These are phyloP conservation scores for Sinocyclocheilus rhinocerous DNA, from an alignment of 2,113 vertebrate genomes.

Conservation along the genomic window DNA sequence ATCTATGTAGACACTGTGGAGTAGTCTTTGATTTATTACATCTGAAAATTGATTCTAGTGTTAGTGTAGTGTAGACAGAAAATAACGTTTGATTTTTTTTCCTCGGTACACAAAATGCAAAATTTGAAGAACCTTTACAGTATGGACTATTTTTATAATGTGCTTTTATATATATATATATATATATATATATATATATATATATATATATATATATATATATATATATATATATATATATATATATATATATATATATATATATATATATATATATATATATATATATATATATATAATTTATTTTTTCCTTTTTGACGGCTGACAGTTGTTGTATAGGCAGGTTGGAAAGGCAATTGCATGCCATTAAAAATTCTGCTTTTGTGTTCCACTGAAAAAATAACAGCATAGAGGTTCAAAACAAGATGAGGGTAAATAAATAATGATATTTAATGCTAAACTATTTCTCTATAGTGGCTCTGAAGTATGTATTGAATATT, in stretches of 20 bases:
- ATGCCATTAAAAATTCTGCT: neutral
- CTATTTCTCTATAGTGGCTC: too few species aligned
- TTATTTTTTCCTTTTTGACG: neutral
- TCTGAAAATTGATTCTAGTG: neutral
- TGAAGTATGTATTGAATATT: neutral
- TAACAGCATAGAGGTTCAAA: neutral
- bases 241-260: too few species aligned
- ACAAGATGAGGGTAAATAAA: neutral
- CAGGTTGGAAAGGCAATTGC: too few species aligned
- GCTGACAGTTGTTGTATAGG: too few species aligned
- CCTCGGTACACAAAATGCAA: too few species aligned
- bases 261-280: too few species aligned
- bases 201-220: too few species aligned
- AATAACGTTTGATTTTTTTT: neutral
- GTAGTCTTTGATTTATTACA: neutral
- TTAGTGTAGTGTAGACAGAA: neutral
- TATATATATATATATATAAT: too few species aligned
- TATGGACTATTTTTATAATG: neutral
- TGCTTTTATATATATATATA: too few species aligned
- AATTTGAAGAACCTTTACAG: too few species aligned
- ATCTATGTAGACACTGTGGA: neutral
- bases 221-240: too few species aligned
- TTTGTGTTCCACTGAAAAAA: neutral
- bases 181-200: too few species aligned
- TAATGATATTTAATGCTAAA: neutral